These are phyloP conservation scores for Sanderia malayensis DNA, from an alignment of 30 jellyfish, hydroid and myxozoan species.

Conservation along the genomic window DNA sequence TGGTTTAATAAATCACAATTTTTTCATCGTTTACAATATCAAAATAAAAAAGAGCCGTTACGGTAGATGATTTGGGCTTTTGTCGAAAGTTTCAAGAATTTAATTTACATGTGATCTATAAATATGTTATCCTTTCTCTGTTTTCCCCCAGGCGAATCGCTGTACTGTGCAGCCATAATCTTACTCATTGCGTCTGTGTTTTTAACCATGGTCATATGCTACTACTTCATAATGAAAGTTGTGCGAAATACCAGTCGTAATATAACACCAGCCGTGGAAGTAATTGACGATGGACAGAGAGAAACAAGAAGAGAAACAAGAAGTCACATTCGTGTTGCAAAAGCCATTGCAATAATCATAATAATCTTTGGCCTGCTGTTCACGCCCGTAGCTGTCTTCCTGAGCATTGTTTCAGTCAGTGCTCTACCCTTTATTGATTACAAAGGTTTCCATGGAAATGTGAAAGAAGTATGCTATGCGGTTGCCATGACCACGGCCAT, in stretches of 20 bases:
- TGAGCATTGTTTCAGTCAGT: not conserved
- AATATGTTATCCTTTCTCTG: too few species aligned
- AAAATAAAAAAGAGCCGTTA: too few species aligned
- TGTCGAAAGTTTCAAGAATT: too few species aligned
- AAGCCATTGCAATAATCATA: not conserved
- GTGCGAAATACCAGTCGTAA: not conserved
- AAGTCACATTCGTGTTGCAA: conserved; percentile 3
- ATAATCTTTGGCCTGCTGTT: not conserved
- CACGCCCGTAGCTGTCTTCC: not conserved
- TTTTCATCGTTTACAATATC: too few species aligned
- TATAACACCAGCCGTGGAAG: too few species aligned
- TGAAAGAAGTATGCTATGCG: not conserved
- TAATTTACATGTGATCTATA: too few species aligned
- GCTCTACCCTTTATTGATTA: not conserved
- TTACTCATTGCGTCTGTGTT: not conserved
- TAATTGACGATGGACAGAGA: too few species aligned
- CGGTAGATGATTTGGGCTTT: too few species aligned
- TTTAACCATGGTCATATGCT: not conserved
- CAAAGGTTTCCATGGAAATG: not conserved
- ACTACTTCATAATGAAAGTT: not conserved
- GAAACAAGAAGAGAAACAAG: not conserved
- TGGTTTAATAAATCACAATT: too few species aligned
- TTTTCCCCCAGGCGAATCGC: not conserved
- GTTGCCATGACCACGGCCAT: not conserved
- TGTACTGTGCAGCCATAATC: not conserved